Conservation (phyloP, 2,797 vertebrate genomes). For the Aldrovandia affinis region DNA sequence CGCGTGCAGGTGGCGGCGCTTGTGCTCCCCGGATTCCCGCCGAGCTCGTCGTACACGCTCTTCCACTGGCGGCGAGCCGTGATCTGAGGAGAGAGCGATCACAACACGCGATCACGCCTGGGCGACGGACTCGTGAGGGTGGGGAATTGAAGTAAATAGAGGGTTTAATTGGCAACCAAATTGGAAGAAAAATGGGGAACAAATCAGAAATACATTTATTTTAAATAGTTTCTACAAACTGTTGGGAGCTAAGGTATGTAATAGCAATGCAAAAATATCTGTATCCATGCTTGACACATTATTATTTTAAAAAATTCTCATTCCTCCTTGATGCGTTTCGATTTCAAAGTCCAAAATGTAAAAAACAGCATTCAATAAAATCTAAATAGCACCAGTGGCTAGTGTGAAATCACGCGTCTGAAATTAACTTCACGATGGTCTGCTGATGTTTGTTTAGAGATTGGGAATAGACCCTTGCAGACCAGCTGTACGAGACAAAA, state of each 20-base stretch:
- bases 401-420: too few relatives aligned
- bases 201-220: background rate
- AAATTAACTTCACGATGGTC: background rate
- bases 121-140: too few relatives aligned
- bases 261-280: background rate
- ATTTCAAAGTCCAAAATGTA: too few relatives aligned
- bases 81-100: slow-evolving; percentile 86
- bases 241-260: background rate
- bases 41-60: slow-evolving; percentile 97
- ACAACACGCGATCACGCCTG: too few relatives aligned
- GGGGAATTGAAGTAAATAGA: too few relatives aligned
- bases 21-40: slow-evolving; percentile 97
- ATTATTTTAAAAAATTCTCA: too few relatives aligned
- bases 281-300: background rate
- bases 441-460: background rate
- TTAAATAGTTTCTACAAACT: background rate
- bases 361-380: too few relatives aligned
- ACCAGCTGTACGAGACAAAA: background rate
- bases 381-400: too few relatives aligned
- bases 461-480: background rate
- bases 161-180: too few relatives aligned
- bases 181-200: too few relatives aligned
- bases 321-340: too few relatives aligned
- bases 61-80: slow-evolving; percentile 98
- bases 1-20: slow-evolving; percentile 97